Percentiles rank a stretch among this genome's conserved stretches.
These are phyloP conservation scores for Campoletis raptor DNA, from an alignment of 2,888 invertebrate genomes.

Conservation along the genomic window DNA sequence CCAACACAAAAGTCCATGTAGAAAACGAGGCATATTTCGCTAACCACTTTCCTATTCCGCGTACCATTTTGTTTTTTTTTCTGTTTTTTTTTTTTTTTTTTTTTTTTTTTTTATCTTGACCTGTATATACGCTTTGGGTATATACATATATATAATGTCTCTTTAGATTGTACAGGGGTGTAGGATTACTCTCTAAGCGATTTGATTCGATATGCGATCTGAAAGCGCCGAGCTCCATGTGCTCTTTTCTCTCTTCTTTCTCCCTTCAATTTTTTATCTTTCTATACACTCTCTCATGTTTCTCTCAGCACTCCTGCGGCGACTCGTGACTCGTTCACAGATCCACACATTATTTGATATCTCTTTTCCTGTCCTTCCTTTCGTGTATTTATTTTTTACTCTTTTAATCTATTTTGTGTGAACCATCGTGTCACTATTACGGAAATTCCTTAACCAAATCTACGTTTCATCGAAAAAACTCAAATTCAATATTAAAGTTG, in stretches of 20 bases:
- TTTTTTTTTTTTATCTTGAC: neutral
- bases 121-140: slow-evolving; percentile 13
- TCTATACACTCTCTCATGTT: slow-evolving; percentile 23
- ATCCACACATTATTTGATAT: slow-evolving; percentile 61
- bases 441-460: slow-evolving; percentile 17
- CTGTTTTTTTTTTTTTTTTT: slow-evolving; percentile 34
- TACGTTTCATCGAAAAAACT: slow-evolving; percentile 27
- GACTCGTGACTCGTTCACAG: slow-evolving; percentile 61
- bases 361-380: slow-evolving; percentile 42
- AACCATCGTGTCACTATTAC: neutral
- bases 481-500: slow-evolving; percentile 53
- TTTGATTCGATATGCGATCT: slow-evolving; percentile 54
- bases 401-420: neutral
- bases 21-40: slow-evolving; percentile 44
- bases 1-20: slow-evolving; percentile 1
- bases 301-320: slow-evolving; percentile 51
- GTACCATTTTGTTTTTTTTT: slow-evolving; percentile 26
- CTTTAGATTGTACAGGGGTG: slow-evolving; percentile 13
- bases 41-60: slow-evolving; percentile 54
- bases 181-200: slow-evolving; percentile 53
- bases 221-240: slow-evolving; percentile 48
- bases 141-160: neutral
- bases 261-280: neutral
- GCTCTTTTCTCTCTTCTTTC: slow-evolving; percentile 7
- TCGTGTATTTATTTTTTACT: neutral